A percentile compares a stretch with the other conserved stretches of the same genome.
Evolutionary conservation across 2,113 vertebrate genomes (phyloP).

Genomic region (Calyptomena viridis): DNA sequence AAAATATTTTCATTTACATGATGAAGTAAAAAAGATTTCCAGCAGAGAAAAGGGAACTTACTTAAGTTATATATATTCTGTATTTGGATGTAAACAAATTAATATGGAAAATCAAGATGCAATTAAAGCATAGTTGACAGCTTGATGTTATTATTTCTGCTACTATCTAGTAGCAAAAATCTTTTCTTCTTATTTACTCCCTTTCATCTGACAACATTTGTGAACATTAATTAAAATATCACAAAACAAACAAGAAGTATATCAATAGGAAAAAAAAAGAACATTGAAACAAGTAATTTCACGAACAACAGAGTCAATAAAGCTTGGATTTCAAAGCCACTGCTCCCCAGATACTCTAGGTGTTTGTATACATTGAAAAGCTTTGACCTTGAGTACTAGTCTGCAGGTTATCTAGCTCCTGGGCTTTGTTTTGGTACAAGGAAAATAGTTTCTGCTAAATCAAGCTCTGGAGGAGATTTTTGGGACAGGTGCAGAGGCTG

Average conservation of each 20-base stretch:
- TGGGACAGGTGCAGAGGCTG: not conserved
- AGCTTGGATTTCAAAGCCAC: not conserved
- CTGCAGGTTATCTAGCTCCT: not conserved
- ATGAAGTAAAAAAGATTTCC: not conserved
- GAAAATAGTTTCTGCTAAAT: not conserved
- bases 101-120: not conserved
- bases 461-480: not conserved
- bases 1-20: not conserved
- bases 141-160: not conserved
- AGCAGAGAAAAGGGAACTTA: not conserved
- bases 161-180: not conserved
- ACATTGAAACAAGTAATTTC: not conserved
- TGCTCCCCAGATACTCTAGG: not conserved
- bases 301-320: not conserved
- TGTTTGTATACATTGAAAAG: not conserved
- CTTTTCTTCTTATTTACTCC: slow-evolving; percentile 9
- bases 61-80: not conserved
- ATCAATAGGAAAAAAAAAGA: not conserved
- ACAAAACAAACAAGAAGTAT: not conserved
- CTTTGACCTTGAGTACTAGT: not conserved
- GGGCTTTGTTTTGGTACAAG: not conserved
- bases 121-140: not conserved
- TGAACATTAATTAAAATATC: not conserved
- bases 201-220: not conserved
- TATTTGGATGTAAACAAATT: not conserved